Conservation (phyloP, 2,888 invertebrate genomes). For the Synergus gifuensis region DNA sequence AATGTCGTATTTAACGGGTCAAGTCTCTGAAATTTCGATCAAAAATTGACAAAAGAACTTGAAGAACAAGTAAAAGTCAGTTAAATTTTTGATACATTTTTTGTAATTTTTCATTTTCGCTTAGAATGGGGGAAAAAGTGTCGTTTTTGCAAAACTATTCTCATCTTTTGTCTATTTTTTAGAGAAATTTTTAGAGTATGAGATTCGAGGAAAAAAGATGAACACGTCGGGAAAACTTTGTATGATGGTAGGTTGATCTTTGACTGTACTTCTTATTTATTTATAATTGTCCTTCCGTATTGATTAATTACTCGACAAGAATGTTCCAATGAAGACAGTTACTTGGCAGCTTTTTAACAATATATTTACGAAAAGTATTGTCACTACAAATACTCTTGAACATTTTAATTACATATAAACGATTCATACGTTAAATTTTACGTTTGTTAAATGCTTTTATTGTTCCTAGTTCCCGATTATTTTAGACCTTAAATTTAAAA, state of each 20-base stretch:
- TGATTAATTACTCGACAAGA: constrained; percentile 38
- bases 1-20: constrained; percentile 28
- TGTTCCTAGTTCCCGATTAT: not conserved
- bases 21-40: constrained; percentile 19
- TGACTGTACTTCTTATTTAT: constrained; percentile 44
- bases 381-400: constrained; percentile 69
- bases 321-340: constrained; percentile 39
- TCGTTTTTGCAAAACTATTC: not conserved
- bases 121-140: not conserved
- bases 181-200: constrained; percentile 6
- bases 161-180: constrained; percentile 21
- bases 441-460: not conserved
- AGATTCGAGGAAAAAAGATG: not conserved
- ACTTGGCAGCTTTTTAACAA: constrained; percentile 69
- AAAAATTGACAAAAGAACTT: constrained; percentile 17
- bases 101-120: not conserved
- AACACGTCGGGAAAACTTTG: constrained; percentile 33
- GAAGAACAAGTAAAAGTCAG: not conserved
- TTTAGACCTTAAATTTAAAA: too few species aligned
- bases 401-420: constrained; percentile 73
- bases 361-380: constrained; percentile 68
- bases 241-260: constrained; percentile 29
- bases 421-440: constrained; percentile 62
- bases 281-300: constrained; percentile 48
- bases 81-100: not conserved